Evolutionary conservation across 2,888 invertebrate genomes (phyloP).

Genomic region (Drosophila rubida): DNA sequence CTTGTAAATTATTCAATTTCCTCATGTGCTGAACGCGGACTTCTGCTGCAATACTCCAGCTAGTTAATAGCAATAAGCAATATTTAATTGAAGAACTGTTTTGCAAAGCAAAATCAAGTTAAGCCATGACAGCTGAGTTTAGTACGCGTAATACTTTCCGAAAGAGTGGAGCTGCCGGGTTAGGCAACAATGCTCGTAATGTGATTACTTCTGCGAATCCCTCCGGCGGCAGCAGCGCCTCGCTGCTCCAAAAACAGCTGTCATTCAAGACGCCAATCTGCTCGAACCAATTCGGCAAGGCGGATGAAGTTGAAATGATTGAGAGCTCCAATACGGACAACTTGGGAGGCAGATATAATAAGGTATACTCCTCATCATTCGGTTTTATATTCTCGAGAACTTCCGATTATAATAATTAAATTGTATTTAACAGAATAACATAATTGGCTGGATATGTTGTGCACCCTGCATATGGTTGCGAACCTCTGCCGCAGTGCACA

Average conservation of each 20-base stretch:
- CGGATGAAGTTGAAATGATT: conserved; percentile 83
- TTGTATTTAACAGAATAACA: conserved; percentile 71
- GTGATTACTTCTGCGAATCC: conserved; percentile 83
- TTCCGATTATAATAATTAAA: not conserved
- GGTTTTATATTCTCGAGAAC: not conserved
- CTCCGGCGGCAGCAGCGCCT: conserved; percentile 79
- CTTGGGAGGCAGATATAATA: conserved; percentile 76
- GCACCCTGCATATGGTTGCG: conserved; percentile 87
- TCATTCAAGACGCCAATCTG: conserved; percentile 83
- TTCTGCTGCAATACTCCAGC: conserved; percentile 1
- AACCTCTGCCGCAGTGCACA: conserved; percentile 87
- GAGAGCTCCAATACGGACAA: conserved; percentile 81
- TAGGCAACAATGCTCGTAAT: conserved; percentile 63
- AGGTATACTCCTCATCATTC: conserved; percentile 56
- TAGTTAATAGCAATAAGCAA: conserved; percentile 15
- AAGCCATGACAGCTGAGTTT: conserved; percentile 72
- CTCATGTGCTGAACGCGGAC: conserved; percentile 7
- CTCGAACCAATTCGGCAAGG: conserved; percentile 77
- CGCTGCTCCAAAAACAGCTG: conserved; percentile 82
- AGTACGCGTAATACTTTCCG: conserved; percentile 72
- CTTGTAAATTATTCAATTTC: conserved; percentile 19
- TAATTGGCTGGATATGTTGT: conserved; percentile 87
- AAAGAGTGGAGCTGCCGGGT: conserved; percentile 55
- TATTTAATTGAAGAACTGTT: conserved; percentile 1
- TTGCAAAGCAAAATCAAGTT: conserved; percentile 17